Conservation (phyloP, 2,888 invertebrate species). For the Parapristionchus giblindavisi region DNA sequence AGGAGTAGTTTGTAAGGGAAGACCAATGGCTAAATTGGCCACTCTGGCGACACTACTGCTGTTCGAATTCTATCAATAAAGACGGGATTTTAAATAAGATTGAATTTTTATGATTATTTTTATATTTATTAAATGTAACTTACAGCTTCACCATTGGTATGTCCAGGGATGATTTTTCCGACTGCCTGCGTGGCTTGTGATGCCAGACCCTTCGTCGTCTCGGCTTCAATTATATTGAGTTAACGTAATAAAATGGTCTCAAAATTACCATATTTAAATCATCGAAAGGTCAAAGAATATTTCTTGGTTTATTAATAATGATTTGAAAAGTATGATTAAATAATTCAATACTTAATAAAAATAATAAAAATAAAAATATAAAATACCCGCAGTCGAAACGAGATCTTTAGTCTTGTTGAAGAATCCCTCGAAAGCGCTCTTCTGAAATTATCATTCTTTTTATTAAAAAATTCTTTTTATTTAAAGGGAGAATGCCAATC, state of each 20-base stretch:
- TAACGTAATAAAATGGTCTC: neutral
- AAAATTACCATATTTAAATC: neutral
- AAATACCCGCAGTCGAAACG: conserved; percentile 26
- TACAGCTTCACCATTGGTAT: conserved; percentile 13
- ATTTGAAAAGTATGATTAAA: too few species aligned
- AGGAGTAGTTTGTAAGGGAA: too few species aligned
- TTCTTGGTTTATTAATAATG: neutral
- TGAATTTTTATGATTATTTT: neutral
- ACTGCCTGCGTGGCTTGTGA: conserved; percentile 33
- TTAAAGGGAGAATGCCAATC: too few species aligned
- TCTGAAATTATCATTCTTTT: conserved; percentile 32
- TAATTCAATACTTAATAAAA: too few species aligned
- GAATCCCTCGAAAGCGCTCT: conserved; percentile 35
- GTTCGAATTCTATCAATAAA: too few species aligned
- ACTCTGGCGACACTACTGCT: too few species aligned
- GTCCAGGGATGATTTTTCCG: conserved; percentile 34
- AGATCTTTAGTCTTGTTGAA: conserved; percentile 38
- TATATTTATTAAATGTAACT: neutral
- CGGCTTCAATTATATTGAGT: conserved; percentile 16
- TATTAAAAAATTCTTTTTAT: too few species aligned
- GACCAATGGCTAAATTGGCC: too few species aligned
- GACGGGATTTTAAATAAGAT: too few species aligned
- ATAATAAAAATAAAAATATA: neutral
- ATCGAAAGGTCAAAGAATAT: neutral
- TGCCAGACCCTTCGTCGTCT: conserved; percentile 34